A percentile compares a stretch with the other conserved stretches of the same genome.
These are phyloP conservation scores for Agrotis clavis DNA, from an alignment of 2,888 invertebrate species.

Conservation along the genomic window DNA sequence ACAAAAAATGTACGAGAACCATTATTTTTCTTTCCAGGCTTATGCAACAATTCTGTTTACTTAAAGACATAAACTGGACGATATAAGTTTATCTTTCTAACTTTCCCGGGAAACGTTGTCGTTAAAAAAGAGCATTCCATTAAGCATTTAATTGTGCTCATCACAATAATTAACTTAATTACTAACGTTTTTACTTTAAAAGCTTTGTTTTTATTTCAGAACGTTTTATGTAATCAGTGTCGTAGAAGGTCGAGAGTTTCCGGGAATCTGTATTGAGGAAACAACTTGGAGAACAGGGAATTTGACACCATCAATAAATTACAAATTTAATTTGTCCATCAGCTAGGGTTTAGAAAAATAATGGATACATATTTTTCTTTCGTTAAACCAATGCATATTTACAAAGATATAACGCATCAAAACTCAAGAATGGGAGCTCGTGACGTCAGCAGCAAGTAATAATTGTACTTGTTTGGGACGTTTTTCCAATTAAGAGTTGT, in stretches of 20 bases:
- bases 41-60: neutral
- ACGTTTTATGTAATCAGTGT: slow-evolving; percentile 24
- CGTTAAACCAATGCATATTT: too few relatives aligned
- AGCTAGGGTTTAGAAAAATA: too few relatives aligned
- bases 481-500: too few relatives aligned
- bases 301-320: too few relatives aligned
- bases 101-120: slow-evolving; percentile 6
- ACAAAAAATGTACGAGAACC: too few relatives aligned
- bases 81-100: slow-evolving; percentile 17
- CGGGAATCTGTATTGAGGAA: neutral
- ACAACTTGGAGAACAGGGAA: too few relatives aligned
- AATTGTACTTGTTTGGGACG: too few relatives aligned
- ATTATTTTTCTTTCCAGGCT: neutral
- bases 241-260: neutral
- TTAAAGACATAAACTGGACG: neutral
- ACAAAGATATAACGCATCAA: too few relatives aligned
- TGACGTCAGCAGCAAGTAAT: too few relatives aligned
- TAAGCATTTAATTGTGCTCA: slow-evolving; percentile 50
- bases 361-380: too few relatives aligned
- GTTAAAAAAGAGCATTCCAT: slow-evolving; percentile 47
- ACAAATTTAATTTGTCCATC: too few relatives aligned
- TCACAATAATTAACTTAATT: slow-evolving; percentile 63
- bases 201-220: slow-evolving; percentile 32
- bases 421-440: too few relatives aligned
- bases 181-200: slow-evolving; percentile 45